Evolutionary conservation across 1,140 invertebrate species (phyloP), one percentile per base, ranked within the genome.

Genomic region (Antheraea mylitta): DNA sequence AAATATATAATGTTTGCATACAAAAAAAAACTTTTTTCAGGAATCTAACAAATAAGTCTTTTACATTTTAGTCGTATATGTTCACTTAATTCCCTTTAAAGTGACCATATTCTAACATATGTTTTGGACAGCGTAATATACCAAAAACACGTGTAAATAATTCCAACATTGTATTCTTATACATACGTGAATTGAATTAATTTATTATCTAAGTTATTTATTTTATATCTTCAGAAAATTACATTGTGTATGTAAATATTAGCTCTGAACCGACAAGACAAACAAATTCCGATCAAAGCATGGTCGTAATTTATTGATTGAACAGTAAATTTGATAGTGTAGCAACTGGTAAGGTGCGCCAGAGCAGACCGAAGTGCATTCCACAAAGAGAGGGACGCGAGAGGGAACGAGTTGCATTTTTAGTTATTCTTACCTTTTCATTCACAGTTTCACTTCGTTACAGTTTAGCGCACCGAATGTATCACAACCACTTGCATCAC

Each of bases 351-450:
- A 53, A 89, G 87, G 87, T 91, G 89, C 89, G 89, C 85, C 77
- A 64, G 85, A 81, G 84, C 80, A 78, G 67, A 73, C 71, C 77
- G 79, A 82, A 80, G 82, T 83, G 81, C 77, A 91, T 91, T 86
- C 89, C 83, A 87, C 68, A 75, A 77, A 85, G 4, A 30, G 82
- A 89, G 85, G 85, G 83, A 85, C 85, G 87, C 80, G 78, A 83
- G 80, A 86, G 82, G 80, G 83, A 82, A 82, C 79, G 75, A 76
- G 73, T 79, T 90, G 83, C 86, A 86, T 89, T 86, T 81, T 85
- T 81, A 76, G 75, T 82, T 80, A 80, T 78, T 81, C 86, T 91
- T 89, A 91, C 89, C 87, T 78, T 81, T 85, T 79, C 70, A 67
- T 61, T 38, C 42, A 61, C n/a, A 69, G 71, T 70, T 73, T 48